Evolutionary conservation across 2,888 invertebrate genomes (phyloP).

Genomic region (Patella ulyssiponensis): DNA sequence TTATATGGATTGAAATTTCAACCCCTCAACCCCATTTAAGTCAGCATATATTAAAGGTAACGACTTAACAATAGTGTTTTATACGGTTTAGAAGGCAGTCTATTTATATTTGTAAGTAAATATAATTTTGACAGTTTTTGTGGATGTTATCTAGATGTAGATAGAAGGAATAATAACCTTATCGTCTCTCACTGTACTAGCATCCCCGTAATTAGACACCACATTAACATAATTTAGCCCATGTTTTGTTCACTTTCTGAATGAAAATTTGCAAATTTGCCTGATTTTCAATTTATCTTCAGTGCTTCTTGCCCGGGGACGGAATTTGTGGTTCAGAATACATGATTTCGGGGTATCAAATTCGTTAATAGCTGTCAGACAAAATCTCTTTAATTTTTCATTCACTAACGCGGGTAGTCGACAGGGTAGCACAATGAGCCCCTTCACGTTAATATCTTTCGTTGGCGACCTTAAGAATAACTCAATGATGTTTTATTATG

Average conservation of each 20-base stretch:
- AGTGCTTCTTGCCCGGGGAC: background rate
- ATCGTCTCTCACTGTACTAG: no score
- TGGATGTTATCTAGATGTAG: no score
- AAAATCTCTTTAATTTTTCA: slow-evolving; percentile 5
- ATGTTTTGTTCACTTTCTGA: background rate
- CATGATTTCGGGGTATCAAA: slow-evolving; percentile 7
- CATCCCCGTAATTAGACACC: slow-evolving; percentile 3
- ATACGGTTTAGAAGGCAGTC: no score
- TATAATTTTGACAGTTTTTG: no score
- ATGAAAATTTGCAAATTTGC: slow-evolving; percentile 9
- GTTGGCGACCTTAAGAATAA: background rate
- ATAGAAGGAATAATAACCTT: no score
- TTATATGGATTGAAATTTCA: no score
- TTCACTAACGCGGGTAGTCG: background rate
- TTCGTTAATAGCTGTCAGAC: slow-evolving; percentile 5
- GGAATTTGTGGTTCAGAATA: background rate
- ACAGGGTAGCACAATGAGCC: background rate
- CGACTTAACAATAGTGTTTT: no score
- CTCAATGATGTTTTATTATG: slow-evolving; percentile 3
- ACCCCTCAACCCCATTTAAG: no score
- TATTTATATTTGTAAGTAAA: no score
- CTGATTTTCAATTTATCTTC: background rate
- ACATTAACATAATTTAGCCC: slow-evolving; percentile 3
- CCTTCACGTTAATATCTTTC: slow-evolving; percentile 9
- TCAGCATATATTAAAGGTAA: no score